Percentiles rank a stretch among this genome's conserved stretches.
Evolutionary conservation across 2,888 invertebrate species (phyloP).

Genomic region (Dolomedes plantarius): DNA sequence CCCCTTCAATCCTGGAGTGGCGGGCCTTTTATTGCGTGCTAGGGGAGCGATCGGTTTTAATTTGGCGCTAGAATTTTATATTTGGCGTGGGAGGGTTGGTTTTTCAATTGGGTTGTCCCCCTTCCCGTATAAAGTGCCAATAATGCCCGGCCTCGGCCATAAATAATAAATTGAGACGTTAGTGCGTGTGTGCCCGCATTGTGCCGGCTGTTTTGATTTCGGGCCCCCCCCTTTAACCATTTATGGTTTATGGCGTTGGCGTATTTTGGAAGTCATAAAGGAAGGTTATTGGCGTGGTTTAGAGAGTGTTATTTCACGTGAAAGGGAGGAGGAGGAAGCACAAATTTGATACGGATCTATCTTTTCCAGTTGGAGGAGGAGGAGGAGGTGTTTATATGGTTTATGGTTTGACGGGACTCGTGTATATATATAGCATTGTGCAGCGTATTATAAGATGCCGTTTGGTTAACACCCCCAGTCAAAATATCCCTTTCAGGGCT

Average conservation of each 20-base stretch:
- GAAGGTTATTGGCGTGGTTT: constrained; percentile 56
- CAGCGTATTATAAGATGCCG: not conserved
- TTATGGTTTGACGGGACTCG: not conserved
- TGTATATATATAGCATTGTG: not conserved
- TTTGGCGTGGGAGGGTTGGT: constrained; percentile 34
- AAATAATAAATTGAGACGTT: constrained; percentile 56
- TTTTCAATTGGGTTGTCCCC: constrained; percentile 55
- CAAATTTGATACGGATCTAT: constrained; percentile 7
- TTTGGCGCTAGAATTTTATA: constrained; percentile 67
- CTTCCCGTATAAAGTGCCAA: constrained; percentile 56
- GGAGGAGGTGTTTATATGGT: not conserved
- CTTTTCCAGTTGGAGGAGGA: not conserved
- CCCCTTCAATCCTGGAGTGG: not conserved
- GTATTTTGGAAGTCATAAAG: constrained; percentile 51
- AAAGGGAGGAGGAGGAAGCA: constrained; percentile 2
- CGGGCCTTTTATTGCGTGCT: constrained; percentile 25
- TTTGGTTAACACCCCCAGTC: not conserved
- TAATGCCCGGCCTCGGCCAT: constrained; percentile 32
- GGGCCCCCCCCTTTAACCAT: constrained; percentile 49
- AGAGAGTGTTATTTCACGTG: constrained; percentile 25
- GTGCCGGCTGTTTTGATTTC: constrained; percentile 63
- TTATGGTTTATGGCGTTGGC: constrained; percentile 63
- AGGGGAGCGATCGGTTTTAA: constrained; percentile 47
- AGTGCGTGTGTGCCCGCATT: constrained; percentile 52
- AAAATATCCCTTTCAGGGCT: not conserved